Conservation (phyloP, 2,113 vertebrate genomes). For the Potamarius usumacintae region DNA sequence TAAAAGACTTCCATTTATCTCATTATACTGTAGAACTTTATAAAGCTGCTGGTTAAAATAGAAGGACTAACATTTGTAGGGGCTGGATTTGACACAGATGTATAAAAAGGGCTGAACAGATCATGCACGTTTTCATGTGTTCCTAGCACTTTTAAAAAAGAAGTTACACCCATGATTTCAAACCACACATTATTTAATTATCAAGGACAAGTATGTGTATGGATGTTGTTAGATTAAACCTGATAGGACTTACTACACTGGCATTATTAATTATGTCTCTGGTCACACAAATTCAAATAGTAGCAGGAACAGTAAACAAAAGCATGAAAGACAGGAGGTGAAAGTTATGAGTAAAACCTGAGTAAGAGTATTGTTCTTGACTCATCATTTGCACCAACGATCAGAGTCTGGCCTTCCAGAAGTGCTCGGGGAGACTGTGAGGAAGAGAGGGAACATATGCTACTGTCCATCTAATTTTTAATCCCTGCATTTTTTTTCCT, state of each 20-base stretch:
- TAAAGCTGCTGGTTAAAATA: background rate
- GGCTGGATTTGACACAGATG: background rate
- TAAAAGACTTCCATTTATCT: too few species aligned
- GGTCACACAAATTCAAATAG: slow-evolving; percentile 65
- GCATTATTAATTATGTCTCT: slow-evolving; percentile 73
- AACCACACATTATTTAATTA: slow-evolving; percentile 38
- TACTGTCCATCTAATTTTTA: slow-evolving; percentile 74
- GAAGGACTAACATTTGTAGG: background rate
- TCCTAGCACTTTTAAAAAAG: background rate
- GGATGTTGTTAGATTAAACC: slow-evolving; percentile 68
- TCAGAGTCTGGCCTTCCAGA: slow-evolving; percentile 54
- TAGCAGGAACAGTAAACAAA: background rate
- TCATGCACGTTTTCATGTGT: background rate
- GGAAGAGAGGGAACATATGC: slow-evolving; percentile 67
- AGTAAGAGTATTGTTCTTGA: slow-evolving; percentile 32
- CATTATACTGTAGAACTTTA: background rate
- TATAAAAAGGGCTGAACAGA: background rate
- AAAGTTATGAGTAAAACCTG: background rate
- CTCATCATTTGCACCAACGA: slow-evolving; percentile 60
- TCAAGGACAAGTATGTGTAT: slow-evolving; percentile 13
- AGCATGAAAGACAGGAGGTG: background rate
- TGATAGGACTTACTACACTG: slow-evolving; percentile 56
- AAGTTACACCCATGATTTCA: background rate
- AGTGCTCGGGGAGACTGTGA: slow-evolving; percentile 32
- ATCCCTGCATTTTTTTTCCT: slow-evolving; percentile 70